phyloP scores from a whole-genome alignment of 2,113 vertebrate genomes.

The Microcebus jonahi region DNA sequence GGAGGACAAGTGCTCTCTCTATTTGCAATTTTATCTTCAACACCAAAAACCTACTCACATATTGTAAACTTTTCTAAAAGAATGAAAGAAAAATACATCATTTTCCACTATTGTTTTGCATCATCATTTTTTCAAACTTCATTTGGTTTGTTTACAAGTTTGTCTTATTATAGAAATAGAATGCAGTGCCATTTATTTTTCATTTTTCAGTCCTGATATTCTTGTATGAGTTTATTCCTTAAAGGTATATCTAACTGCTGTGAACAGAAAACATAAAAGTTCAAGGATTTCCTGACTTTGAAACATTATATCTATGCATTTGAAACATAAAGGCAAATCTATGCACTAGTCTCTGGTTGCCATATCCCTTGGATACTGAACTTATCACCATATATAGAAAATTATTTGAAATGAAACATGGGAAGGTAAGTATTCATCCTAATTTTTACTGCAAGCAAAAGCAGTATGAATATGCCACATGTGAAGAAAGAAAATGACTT shows the following conservation, averaged over 20 bases:
- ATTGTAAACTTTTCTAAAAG: not conserved
- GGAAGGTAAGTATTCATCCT: conserved; percentile 8
- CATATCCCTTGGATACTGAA: not conserved
- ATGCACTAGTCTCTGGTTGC: not conserved
- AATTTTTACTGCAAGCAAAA: conserved; percentile 47
- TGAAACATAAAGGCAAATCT: conserved; percentile 18
- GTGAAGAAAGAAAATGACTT: conserved; percentile 35
- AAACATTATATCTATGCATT: not conserved
- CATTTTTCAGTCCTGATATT: not conserved
- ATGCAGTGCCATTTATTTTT: not conserved
- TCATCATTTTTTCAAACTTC: not conserved
- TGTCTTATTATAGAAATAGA: not conserved
- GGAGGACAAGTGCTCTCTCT: not conserved
- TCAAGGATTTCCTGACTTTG: conserved; percentile 43
- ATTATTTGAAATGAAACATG: conserved; percentile 37
- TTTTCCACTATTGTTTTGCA: not conserved
- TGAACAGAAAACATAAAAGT: conserved; percentile 42
- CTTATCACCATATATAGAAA: conserved; percentile 15
- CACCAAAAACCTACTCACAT: not conserved
- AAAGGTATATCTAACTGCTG: not conserved
- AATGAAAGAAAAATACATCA: not conserved
- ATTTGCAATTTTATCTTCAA: not conserved
- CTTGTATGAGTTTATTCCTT: not conserved
- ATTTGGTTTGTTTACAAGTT: conserved; percentile 15
- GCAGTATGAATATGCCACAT: not conserved